Base-by-base conservation (phyloP, 2,888 invertebrate genomes). In the Caenorhabditis japonica region DNA sequence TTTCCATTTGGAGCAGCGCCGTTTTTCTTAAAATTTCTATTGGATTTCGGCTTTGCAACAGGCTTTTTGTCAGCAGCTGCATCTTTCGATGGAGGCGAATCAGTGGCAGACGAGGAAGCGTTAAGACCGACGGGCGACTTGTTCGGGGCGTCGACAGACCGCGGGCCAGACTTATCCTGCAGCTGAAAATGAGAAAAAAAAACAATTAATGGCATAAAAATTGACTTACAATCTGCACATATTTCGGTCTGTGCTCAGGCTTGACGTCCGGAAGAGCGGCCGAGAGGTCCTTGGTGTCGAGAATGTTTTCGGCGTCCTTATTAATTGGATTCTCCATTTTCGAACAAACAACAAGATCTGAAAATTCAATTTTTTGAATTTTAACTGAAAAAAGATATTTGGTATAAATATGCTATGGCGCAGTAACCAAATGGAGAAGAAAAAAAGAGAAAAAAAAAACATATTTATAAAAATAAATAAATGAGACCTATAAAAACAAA, bases 181-280 rank as follows among this genome's bases (percentile, higher is more conserved):
- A 61, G 27, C 61, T 61, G 52, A 0, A 61, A 61, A 13, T 25
- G n/a, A n/a, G n/a, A n/a, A n/a, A n/a, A n/a, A n/a, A n/a, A n/a
- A n/a, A n/a, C n/a, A n/a, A n/a, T n/a, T n/a, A n/a, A n/a, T n/a
- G n/a, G n/a, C n/a, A n/a, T n/a, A n/a, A n/a, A n/a, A n/a, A n/a
- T n/a, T n/a, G n/a, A 17, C 52, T 30, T 27, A 66, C 66, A 34
- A 49, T 51, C 21, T 66, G 56, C 1, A 47, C 49, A 21, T 66
- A 66, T 56, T 66, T 66, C n/a, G 66, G 66, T 19, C 66, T 30
- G n/a, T 38, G 27, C 17, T 64, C 64, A n/a, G 17, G 15, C 23
- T 41, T 34, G n/a, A 2, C 10, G n/a, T 43, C 56, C 3, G 66
- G 56, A 38, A 56, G 66, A 36, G 56, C 56, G 8, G 49, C 17